Conservation (phyloP, 1,140 invertebrate species). For the Marisa cornuarietis region DNA sequence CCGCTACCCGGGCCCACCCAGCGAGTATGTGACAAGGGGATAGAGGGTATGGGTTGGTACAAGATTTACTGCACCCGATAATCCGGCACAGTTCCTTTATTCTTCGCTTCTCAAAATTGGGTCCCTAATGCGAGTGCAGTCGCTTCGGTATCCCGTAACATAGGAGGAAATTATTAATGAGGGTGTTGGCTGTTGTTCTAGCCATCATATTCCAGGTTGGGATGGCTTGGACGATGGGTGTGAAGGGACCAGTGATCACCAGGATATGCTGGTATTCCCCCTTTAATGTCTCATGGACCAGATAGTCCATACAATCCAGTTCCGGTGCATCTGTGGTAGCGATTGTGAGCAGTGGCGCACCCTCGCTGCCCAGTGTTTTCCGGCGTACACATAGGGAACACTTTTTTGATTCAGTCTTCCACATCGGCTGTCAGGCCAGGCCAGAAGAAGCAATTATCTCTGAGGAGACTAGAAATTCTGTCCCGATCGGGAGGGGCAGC, state of each 20-base stretch:
- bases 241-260: not conserved
- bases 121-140: constrained; percentile 1
- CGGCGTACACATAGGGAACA: too few species aligned
- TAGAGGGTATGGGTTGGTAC: not conserved
- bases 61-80: not conserved
- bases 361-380: too few species aligned
- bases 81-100: not conserved
- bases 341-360: too few species aligned
- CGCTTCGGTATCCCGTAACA: not conserved
- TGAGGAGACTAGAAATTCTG: too few species aligned
- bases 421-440: too few species aligned
- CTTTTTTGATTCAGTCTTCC: too few species aligned
- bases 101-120: not conserved
- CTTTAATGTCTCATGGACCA: not conserved
- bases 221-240: not conserved
- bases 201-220: not conserved
- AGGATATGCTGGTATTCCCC: not conserved
- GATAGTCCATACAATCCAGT: too few species aligned
- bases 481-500: too few species aligned
- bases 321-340: too few species aligned
- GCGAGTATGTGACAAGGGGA: too few species aligned
- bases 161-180: not conserved
- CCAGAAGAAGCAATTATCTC: too few species aligned
- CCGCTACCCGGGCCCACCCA: too few species aligned
- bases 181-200: not conserved